phyloP scores from a whole-genome alignment of 2,797 vertebrate genomes.

The Sebastes matsubarae region DNA sequence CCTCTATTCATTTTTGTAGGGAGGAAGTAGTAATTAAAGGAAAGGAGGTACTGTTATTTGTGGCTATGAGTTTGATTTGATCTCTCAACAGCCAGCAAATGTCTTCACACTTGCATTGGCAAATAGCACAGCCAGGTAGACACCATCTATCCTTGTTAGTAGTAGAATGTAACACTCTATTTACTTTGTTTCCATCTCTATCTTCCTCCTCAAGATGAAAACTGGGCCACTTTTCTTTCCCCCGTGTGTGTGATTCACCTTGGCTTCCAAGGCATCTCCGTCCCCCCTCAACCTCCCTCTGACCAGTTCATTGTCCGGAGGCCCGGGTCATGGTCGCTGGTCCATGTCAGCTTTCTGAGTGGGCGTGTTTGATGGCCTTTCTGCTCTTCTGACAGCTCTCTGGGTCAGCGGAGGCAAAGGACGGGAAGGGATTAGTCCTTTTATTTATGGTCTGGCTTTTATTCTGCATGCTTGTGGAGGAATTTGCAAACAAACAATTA shows the following conservation, averaged over 20 bases:
- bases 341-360: constrained; percentile 85
- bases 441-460: constrained; percentile 54
- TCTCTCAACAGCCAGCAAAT: constrained; percentile 1
- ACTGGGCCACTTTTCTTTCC: constrained; percentile 37
- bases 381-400: constrained; percentile 90
- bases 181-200: constrained; percentile 15
- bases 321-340: constrained; percentile 84
- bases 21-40: not conserved
- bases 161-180: not conserved
- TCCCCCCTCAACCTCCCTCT: constrained; percentile 6
- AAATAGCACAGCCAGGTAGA: not conserved
- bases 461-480: constrained; percentile 70
- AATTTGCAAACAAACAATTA: constrained; percentile 58
- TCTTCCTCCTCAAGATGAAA: constrained; percentile 25
- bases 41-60: constrained; percentile 7
- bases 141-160: constrained; percentile 1
- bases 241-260: constrained; percentile 35
- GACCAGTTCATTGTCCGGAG: constrained; percentile 71
- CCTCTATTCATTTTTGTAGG: not conserved
- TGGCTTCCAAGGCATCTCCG: constrained; percentile 27
- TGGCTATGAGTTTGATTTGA: constrained; percentile 8
- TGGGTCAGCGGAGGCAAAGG: constrained; percentile 69
- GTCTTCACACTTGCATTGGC: constrained; percentile 10
- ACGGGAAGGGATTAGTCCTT: constrained; percentile 63
- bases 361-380: constrained; percentile 89